Evolutionary conservation across 2,113 vertebrate genomes (phyloP).

Genomic region (Pan paniscus): DNA sequence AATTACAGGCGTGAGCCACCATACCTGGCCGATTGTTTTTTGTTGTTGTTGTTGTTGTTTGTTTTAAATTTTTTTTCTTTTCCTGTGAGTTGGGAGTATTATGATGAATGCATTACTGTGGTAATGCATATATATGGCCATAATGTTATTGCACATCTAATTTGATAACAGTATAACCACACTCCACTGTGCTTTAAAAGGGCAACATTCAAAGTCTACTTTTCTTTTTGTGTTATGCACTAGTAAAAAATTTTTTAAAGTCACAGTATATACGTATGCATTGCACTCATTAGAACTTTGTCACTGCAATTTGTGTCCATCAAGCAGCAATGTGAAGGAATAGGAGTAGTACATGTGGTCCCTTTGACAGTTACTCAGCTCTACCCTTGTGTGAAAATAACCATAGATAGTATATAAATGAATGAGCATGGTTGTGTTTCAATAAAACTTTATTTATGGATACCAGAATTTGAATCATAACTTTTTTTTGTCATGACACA

Average conservation of each 20-base stretch:
- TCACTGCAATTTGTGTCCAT: not conserved
- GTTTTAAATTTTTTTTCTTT: not conserved
- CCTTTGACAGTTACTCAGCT: not conserved
- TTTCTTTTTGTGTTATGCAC: slow-evolving; percentile 22
- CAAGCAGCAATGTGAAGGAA: not conserved
- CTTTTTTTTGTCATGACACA: not conserved
- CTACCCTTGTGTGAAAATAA: not conserved
- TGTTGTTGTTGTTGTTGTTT: too few species aligned
- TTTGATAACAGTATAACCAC: not conserved
- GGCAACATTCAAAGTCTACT: not conserved
- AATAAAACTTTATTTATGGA: slow-evolving; percentile 43
- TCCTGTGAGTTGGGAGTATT: not conserved
- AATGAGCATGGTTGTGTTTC: not conserved
- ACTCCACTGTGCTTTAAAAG: not conserved
- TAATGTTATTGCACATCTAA: slow-evolving; percentile 7
- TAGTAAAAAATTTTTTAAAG: not conserved
- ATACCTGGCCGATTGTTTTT: too few species aligned
- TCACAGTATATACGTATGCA: not conserved
- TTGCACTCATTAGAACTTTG: not conserved
- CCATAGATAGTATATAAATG: not conserved
- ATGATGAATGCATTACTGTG: slow-evolving; percentile 1
- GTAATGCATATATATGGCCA: not conserved
- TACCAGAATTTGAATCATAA: slow-evolving; percentile 19
- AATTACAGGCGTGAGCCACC: too few species aligned
- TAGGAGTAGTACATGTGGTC: not conserved